Evolutionary conservation across 2,113 vertebrate species (phyloP).

Genomic region (Anser cygnoides): DNA sequence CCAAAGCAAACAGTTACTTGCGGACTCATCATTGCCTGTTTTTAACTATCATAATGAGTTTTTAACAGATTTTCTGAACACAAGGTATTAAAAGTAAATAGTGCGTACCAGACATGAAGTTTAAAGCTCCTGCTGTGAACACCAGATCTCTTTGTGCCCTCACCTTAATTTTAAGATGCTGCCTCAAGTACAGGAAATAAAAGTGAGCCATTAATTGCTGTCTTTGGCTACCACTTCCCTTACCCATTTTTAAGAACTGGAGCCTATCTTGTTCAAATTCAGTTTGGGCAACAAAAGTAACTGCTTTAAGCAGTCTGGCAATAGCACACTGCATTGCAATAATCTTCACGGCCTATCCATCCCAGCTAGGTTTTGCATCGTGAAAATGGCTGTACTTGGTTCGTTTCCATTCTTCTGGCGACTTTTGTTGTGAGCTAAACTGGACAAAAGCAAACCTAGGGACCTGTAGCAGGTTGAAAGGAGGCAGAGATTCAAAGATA

Average conservation of each 20-base stretch:
- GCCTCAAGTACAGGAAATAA: neutral
- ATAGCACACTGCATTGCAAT: too few relatives aligned
- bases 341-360: neutral
- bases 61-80: slow-evolving; percentile 14
- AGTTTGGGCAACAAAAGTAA: neutral
- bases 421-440: rapidly evolving
- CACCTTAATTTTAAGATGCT: neutral
- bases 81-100: slow-evolving; percentile 2
- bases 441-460: neutral
- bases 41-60: slow-evolving; percentile 5
- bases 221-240: neutral
- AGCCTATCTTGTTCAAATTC: neutral
- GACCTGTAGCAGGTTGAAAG: neutral
- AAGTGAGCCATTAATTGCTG: rapidly evolving
- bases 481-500: neutral
- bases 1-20: slow-evolving; percentile 49
- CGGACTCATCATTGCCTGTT: slow-evolving; percentile 11
- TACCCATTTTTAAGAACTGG: neutral
- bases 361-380: rapidly evolving
- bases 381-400: neutral
- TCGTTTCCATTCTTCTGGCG: neutral
- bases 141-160: neutral
- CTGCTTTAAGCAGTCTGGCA: neutral
- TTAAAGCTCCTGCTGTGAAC: slow-evolving; percentile 31
- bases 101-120: neutral